These are phyloP conservation scores for Eutolmus rufibarbis DNA, from an alignment of 2,888 invertebrate genomes.

Conservation along the genomic window DNA sequence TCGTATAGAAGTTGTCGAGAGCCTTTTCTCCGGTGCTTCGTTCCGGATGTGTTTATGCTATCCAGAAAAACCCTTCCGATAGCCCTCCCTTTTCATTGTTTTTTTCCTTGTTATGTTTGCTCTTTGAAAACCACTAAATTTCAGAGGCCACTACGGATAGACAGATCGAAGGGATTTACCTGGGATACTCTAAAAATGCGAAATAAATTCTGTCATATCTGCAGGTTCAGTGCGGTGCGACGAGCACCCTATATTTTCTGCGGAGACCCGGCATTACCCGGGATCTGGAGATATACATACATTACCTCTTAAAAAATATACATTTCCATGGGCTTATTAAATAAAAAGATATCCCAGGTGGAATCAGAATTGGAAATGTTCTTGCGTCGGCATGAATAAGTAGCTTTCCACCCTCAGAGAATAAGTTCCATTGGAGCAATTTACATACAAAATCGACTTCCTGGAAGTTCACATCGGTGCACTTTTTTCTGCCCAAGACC, in stretches of 20 bases:
- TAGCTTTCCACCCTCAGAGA: constrained; percentile 5
- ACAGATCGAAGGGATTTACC: neutral
- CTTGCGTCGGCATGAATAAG: constrained; percentile 17
- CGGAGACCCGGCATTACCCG: neutral
- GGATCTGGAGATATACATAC: neutral
- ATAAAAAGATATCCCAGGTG: neutral
- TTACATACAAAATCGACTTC: constrained; percentile 31
- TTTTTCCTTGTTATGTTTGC: neutral
- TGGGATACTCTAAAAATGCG: neutral
- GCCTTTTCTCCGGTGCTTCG: neutral
- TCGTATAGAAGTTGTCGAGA: neutral
- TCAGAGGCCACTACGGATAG: neutral
- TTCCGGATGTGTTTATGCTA: neutral
- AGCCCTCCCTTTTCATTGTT: neutral
- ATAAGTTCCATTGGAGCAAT: constrained; percentile 1
- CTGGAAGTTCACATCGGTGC: constrained; percentile 21
- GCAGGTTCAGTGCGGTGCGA: neutral
- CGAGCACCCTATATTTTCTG: neutral
- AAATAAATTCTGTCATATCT: neutral
- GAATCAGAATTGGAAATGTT: constrained; percentile 26
- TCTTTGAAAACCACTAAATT: neutral
- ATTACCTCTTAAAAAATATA: constrained; percentile 1
- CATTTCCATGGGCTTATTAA: constrained; percentile 4
- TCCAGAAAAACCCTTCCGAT: neutral
- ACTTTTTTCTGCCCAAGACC: neutral